Conservation (phyloP, 2,113 vertebrate species). For the Gopherus evgoodei region DNA sequence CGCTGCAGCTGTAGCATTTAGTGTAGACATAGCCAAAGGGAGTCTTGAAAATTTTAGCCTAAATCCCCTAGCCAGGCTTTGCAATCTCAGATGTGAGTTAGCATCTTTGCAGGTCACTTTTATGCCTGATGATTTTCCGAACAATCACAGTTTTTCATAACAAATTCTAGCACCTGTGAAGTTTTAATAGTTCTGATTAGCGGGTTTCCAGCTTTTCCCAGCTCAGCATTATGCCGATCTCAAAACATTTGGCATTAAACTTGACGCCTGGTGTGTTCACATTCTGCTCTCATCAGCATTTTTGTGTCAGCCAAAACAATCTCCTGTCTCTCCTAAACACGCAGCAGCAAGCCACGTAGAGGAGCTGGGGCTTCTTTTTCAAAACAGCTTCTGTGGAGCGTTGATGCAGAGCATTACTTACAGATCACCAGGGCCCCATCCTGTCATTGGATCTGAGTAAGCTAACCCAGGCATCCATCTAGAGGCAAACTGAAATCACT, state of each 20-base stretch:
- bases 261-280: background rate
- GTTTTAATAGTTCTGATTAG: background rate
- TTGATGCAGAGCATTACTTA: background rate
- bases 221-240: conserved; percentile 11
- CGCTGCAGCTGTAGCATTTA: background rate
- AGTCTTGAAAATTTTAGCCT: background rate
- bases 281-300: conserved; percentile 26
- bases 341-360: conserved; percentile 47
- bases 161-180: background rate
- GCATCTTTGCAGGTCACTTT: background rate
- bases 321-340: conserved; percentile 22
- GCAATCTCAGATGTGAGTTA: background rate
- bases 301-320: conserved; percentile 8
- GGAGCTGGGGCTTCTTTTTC: background rate
- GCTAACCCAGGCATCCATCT: too few species aligned
- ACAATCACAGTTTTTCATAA: background rate
- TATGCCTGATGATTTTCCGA: background rate
- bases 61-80: background rate
- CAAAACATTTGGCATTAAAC: background rate
- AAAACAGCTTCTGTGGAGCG: background rate
- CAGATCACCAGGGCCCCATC: background rate
- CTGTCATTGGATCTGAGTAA: background rate
- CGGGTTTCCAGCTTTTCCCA: background rate
- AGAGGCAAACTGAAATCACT: background rate
- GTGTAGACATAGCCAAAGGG: background rate